Evolutionary conservation across 1,140 invertebrate genomes (phyloP).

Genomic region (Vollenhovia emeryi): DNA sequence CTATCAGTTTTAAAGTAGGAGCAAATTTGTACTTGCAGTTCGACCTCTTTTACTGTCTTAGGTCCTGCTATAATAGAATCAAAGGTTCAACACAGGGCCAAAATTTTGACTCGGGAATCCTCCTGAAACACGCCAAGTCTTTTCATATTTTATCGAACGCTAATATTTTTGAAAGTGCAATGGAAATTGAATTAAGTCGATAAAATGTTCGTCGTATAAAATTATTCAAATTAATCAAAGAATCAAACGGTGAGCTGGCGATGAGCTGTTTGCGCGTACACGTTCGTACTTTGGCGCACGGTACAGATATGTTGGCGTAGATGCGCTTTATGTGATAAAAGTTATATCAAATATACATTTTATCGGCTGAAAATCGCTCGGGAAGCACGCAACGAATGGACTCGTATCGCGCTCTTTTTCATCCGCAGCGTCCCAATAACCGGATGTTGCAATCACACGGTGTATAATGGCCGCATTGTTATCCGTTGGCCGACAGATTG

Average conservation of each 20-base stretch:
- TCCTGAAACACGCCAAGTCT: neutral
- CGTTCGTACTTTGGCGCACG: too few relatives aligned
- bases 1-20: too few relatives aligned
- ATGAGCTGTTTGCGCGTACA: neutral
- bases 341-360: slow-evolving; percentile 4
- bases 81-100: too few relatives aligned
- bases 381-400: neutral
- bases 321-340: neutral
- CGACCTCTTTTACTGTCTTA: too few relatives aligned
- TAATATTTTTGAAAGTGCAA: neutral
- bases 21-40: too few relatives aligned
- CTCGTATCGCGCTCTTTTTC: neutral
- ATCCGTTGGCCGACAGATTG: slow-evolving; percentile 40
- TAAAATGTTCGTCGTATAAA: slow-evolving; percentile 10
- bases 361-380: neutral
- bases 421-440: neutral
- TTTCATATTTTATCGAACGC: neutral
- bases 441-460: slow-evolving; percentile 4
- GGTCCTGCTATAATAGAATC: too few relatives aligned
- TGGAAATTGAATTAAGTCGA: neutral
- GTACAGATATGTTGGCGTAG: neutral
- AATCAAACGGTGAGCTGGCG: neutral
- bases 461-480: slow-evolving; percentile 35
- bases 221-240: neutral
- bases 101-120: too few relatives aligned